phyloP scores from a whole-genome alignment of 1,140 invertebrate species.

The Thaumetopoea pityocampa region DNA sequence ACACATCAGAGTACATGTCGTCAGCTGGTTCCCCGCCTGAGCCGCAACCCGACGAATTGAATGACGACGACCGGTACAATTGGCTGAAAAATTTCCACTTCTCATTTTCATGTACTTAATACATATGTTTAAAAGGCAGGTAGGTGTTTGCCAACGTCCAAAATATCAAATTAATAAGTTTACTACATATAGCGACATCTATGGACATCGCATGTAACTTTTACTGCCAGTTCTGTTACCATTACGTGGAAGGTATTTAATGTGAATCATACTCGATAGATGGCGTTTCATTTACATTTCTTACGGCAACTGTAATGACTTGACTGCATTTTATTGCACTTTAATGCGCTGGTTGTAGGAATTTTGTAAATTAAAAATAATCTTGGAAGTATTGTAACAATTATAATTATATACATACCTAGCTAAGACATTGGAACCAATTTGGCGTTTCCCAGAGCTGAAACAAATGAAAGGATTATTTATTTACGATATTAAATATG shows the following conservation, averaged over 20 bases:
- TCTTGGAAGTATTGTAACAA: not conserved
- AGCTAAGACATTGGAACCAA: constrained; percentile 89
- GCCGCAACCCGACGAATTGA: constrained; percentile 92
- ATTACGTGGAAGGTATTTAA: not conserved
- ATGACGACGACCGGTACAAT: constrained; percentile 91
- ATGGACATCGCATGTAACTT: not conserved
- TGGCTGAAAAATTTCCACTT: constrained; percentile 80
- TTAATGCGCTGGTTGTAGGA: not conserved
- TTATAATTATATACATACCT: constrained; percentile 78
- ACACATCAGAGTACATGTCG: constrained; percentile 94
- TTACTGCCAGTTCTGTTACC: constrained; percentile 30
- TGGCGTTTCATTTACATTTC: not conserved
- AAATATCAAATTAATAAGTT: constrained; percentile 16
- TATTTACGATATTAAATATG: constrained; percentile 35
- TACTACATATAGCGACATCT: constrained; percentile 44
- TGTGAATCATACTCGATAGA: not conserved
- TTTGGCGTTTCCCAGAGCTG: constrained; percentile 84
- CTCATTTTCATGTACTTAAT: constrained; percentile 6
- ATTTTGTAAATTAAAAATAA: not conserved
- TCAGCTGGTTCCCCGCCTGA: constrained; percentile 92
- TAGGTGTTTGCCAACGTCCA: constrained; percentile 3
- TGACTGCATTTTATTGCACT: not conserved
- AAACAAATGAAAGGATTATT: constrained; percentile 53
- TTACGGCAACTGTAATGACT: not conserved
- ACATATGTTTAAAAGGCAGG: constrained; percentile 24